A percentile compares a stretch with the other conserved stretches of the same genome.
phyloP scores from a whole-genome alignment of 2,888 invertebrate species.

The Drepana falcataria region DNA sequence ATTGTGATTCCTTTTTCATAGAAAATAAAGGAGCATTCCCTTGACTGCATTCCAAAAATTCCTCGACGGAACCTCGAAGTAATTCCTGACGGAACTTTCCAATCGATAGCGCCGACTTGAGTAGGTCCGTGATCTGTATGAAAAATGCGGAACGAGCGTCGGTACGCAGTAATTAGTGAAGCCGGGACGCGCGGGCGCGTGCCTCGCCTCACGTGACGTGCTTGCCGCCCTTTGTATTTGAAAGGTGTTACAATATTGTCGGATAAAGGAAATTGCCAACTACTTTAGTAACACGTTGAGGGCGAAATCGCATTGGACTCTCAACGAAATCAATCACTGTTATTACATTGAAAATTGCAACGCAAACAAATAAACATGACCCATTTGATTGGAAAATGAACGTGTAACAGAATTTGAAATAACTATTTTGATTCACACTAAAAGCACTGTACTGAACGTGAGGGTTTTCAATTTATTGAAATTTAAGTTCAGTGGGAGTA shows the following conservation, averaged over 20 bases:
- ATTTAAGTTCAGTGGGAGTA: conserved; percentile 37
- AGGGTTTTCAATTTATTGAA: conserved; percentile 42
- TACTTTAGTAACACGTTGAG: conserved; percentile 7
- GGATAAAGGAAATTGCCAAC: conserved; percentile 27
- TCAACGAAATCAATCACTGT: conserved; percentile 20
- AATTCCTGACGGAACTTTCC: conserved; percentile 47
- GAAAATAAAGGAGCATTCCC: conserved; percentile 26
- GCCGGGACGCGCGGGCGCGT: conserved; percentile 23
- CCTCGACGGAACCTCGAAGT: conserved; percentile 28
- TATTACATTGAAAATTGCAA: conserved; percentile 12
- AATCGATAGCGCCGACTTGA: conserved; percentile 56
- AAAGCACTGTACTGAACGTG: conserved; percentile 33
- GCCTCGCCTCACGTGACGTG: conserved; percentile 4
- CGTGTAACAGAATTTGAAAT: conserved; percentile 28
- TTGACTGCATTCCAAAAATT: conserved; percentile 42
- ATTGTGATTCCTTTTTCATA: conserved; percentile 19
- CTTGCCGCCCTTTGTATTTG: conserved; percentile 13
- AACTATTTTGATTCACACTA: conserved; percentile 37
- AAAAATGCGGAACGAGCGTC: conserved; percentile 51
- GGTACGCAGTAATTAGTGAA: conserved; percentile 67
- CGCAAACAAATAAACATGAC: conserved; percentile 21
- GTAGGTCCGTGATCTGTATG: conserved; percentile 69
- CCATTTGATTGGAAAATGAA: conserved; percentile 31
- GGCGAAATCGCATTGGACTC: neutral
- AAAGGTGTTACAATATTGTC: conserved; percentile 25